Percentiles rank a stretch among this genome's conserved stretches.
These are phyloP conservation scores for Brachionus sp. DNA, from an alignment of 1,140 invertebrate species.

Conservation along the genomic window DNA sequence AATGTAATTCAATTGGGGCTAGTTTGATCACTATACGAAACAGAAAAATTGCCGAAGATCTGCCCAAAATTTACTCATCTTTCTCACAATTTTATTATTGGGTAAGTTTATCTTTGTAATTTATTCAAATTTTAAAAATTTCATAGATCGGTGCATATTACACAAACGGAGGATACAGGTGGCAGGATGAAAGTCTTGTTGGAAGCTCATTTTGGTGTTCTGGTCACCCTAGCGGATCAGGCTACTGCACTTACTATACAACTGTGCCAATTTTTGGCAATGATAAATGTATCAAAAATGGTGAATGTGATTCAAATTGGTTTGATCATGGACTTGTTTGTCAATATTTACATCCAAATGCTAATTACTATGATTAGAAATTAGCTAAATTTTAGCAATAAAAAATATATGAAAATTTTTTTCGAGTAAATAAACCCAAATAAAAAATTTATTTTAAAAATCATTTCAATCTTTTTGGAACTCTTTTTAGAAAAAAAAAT, in stretches of 20 bases:
- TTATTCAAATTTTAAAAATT: neutral
- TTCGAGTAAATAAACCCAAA: too few species aligned
- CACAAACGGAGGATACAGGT: neutral
- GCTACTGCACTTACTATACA: neutral
- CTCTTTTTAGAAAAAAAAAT: too few species aligned
- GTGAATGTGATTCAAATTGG: neutral
- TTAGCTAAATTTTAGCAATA: neutral
- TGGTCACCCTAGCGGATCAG: neutral
- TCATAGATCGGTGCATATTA: neutral
- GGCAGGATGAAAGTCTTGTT: neutral
- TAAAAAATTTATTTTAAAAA: too few species aligned
- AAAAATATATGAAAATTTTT: neutral
- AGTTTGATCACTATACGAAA: neutral
- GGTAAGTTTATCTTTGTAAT: neutral
- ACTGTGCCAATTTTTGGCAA: neutral
- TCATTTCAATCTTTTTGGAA: too few species aligned
- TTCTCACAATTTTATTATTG: neutral
- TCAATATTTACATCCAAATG: neutral
- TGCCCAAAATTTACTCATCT: neutral
- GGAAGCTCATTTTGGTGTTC: constrained; percentile 1
- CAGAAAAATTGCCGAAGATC: constrained; percentile 7
- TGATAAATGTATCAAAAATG: constrained; percentile 11
- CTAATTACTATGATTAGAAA: neutral
- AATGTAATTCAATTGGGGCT: neutral
- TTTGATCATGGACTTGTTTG: constrained; percentile 3